Conservation (phyloP, 1,140 invertebrate genomes). For the Drosophila parabipectinata region DNA sequence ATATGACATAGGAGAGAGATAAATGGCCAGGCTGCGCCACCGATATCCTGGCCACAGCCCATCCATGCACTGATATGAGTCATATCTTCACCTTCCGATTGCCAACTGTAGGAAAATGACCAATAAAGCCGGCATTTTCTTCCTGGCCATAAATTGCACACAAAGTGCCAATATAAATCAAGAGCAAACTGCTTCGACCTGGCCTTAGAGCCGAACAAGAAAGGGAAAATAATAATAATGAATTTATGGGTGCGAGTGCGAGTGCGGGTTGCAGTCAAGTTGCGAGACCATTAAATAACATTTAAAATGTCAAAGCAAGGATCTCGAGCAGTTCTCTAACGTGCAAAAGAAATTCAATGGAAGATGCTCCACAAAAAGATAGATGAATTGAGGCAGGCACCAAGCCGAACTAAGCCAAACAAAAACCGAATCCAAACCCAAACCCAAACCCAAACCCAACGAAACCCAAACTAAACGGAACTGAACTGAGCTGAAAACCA, state of each 20-base stretch:
- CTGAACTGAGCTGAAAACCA: conserved; percentile 18
- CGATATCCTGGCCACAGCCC: not conserved
- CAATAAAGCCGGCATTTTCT: conserved; percentile 26
- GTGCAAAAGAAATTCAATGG: conserved; percentile 73
- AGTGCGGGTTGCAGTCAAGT: conserved; percentile 12
- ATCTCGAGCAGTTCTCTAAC: conserved; percentile 41
- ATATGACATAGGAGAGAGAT: conserved; percentile 9
- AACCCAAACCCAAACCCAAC: not conserved
- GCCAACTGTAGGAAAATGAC: conserved; percentile 22
- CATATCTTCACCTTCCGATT: conserved; percentile 19
- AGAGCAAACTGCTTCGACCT: conserved; percentile 32
- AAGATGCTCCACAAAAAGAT: conserved; percentile 25
- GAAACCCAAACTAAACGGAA: too few species aligned
- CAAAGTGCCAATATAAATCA: conserved; percentile 52
- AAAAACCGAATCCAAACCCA: not conserved
- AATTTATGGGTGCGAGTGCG: conserved; percentile 29
- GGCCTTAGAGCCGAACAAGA: not conserved
- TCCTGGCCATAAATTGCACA: conserved; percentile 38
- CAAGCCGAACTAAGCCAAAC: not conserved
- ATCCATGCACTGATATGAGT: not conserved
- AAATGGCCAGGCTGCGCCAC: not conserved
- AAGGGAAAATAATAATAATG: conserved; percentile 47
- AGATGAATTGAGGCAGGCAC: conserved; percentile 28
- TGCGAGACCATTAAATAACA: conserved; percentile 68
- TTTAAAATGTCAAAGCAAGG: conserved; percentile 71